phyloP scores from a whole-genome alignment of 2,888 invertebrate genomes.

The Andrena camellia region DNA sequence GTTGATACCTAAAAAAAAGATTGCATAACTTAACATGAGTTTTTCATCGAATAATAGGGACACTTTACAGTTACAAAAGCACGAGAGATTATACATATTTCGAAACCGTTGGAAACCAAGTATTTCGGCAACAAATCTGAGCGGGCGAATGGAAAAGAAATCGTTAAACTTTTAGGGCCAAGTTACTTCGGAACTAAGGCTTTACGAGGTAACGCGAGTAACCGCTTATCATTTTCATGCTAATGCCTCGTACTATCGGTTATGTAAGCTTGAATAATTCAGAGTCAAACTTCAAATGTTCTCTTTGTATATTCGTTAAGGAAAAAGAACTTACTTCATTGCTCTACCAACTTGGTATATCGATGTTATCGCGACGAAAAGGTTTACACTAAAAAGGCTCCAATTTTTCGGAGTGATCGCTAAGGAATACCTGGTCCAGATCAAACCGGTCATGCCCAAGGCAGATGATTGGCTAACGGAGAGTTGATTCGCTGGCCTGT shows the following conservation, averaged over 20 bases:
- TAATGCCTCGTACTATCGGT: not conserved
- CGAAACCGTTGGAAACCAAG: not conserved
- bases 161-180: not conserved
- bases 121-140: not conserved
- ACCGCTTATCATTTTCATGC: not conserved
- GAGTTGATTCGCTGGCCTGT: conserved; percentile 94
- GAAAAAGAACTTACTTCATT: conserved; percentile 82
- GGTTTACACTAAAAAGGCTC: conserved; percentile 96
- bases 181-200: too few relatives aligned
- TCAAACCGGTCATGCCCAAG: conserved; percentile 94
- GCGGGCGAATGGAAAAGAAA: not conserved
- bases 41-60: not conserved
- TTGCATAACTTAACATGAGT: not conserved
- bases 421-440: conserved; percentile 98
- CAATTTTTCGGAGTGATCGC: conserved; percentile 99
- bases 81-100: not conserved
- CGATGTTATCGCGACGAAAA: conserved; percentile 97
- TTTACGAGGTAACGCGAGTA: not conserved
- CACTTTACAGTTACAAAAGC: not conserved
- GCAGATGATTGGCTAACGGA: conserved; percentile 94
- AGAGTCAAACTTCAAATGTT: not conserved
- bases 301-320: not conserved
- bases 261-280: not conserved
- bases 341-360: conserved; percentile 93
- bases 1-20: conserved; percentile 75